A percentile compares a stretch with the other conserved stretches of the same genome.
Evolutionary conservation across 2,113 vertebrate species (phyloP).

Genomic region (Suncus etruscus): DNA sequence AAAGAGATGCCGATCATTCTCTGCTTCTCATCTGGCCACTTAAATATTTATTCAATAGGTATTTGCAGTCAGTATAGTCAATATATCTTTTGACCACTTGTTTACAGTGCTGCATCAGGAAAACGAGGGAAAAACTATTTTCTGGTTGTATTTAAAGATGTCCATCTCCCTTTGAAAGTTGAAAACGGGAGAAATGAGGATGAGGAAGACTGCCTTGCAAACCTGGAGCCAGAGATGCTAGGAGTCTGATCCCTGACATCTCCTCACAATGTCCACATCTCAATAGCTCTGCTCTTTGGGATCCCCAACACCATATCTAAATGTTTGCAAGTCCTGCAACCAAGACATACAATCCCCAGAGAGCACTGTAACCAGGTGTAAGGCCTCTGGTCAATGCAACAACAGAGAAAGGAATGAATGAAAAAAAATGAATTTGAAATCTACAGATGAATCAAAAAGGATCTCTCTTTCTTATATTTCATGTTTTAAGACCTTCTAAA

Average conservation of each 20-base stretch:
- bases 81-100: neutral
- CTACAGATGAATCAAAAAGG: slow-evolving; percentile 32
- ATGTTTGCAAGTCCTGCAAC: too few species aligned
- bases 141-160: slow-evolving; percentile 55
- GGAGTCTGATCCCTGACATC: too few species aligned
- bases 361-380: too few species aligned
- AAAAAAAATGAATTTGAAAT: slow-evolving; percentile 49
- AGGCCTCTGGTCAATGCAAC: too few species aligned
- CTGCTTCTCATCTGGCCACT: slow-evolving; percentile 25
- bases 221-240: too few species aligned
- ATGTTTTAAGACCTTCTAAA: slow-evolving; percentile 54
- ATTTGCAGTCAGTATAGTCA: slow-evolving; percentile 54
- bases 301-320: too few species aligned
- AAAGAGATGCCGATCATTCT: slow-evolving; percentile 7
- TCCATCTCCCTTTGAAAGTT: slow-evolving; percentile 52
- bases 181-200: too few species aligned
- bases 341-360: too few species aligned
- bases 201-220: too few species aligned
- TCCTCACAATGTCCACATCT: too few species aligned
- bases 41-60: slow-evolving; percentile 52
- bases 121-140: slow-evolving; percentile 50
- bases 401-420: too few species aligned
- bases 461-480: neutral
- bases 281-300: too few species aligned
- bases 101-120: slow-evolving; percentile 50